These are phyloP conservation scores for Bathynomus jamesi DNA, from an alignment of 1,140 invertebrate species.

Conservation along the genomic window DNA sequence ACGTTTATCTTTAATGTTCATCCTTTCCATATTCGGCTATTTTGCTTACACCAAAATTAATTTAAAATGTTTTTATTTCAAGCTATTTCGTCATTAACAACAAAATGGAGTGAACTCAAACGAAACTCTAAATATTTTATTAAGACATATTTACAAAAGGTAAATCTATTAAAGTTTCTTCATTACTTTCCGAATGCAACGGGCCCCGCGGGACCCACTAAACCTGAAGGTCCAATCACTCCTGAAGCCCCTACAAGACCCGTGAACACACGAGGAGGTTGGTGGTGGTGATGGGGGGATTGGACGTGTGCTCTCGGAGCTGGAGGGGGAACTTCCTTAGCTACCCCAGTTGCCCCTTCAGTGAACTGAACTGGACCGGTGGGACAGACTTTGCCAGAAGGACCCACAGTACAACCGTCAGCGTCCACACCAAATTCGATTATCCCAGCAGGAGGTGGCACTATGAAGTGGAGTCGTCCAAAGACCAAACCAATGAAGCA, in stretches of 20 bases:
- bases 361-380: constrained; percentile 26
- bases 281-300: background rate
- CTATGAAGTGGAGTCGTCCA: too few relatives aligned
- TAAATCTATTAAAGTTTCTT: too few relatives aligned
- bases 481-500: too few relatives aligned
- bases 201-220: constrained; percentile 34
- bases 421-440: constrained; percentile 11
- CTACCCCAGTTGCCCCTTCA: background rate
- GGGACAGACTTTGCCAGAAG: constrained; percentile 26
- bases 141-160: too few relatives aligned
- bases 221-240: constrained; percentile 34
- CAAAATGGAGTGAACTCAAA: too few relatives aligned
- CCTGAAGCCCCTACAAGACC: constrained; percentile 36
- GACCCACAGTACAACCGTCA: constrained; percentile 24
- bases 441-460: background rate
- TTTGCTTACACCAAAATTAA: too few relatives aligned
- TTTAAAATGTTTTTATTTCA: too few relatives aligned
- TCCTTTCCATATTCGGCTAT: too few relatives aligned
- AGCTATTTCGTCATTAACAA: too few relatives aligned
- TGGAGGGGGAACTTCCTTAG: background rate
- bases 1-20: too few relatives aligned
- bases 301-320: background rate
- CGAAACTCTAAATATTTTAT: too few relatives aligned
- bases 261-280: constrained; percentile 22
- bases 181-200: constrained; percentile 27